Base-by-base conservation (phyloP, 1,140 invertebrate genomes). In the Aphelenchoides fujianensis region DNA sequence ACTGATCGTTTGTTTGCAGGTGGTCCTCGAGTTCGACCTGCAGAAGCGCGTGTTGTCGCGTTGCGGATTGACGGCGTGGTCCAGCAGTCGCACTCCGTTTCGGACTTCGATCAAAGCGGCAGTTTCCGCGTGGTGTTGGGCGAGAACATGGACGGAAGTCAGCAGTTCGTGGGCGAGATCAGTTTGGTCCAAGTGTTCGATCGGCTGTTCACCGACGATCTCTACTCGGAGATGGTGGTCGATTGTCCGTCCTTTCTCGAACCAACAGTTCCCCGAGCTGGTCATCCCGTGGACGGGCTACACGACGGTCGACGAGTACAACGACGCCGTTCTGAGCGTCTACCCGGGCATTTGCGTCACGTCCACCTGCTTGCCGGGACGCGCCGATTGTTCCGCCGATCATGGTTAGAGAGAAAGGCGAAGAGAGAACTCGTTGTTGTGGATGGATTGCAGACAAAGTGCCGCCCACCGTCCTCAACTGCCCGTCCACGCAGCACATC, bases 181-280 rank as follows among this genome's bases (percentile, higher is more conserved):
- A 64, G 62, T 64, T 9, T 64, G 23, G 62, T 64, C 5, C 34
- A 53, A 53, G 3, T 64, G 3, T 64, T 32, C 53, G 36, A 64
- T 66, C 36, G 31, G 23, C 37, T 12, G 12, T 66, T 66, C 63
- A 34, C 63, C 23, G 3, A 2, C 16, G 31, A 1, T 34, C 2
- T 41, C 12, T 66, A 32, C 53, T 1, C 63, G 16, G 27, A 66
- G 1, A 66, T 36, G 2, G 1, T 66, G 37, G 36, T 66, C 53
- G 63, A 59, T 19, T 59, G 55, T 19, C 55, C 55, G 5, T 7
- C 55, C 55, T 59, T 59, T 59, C 5, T 19, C 5, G 19, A 5
- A n/a, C 7, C 55, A 59, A 5, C 55, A 5, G 34, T 5, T 7
- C 28, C 19, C 19, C 5, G 55, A 19, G 5, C 55, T 5, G 7